Conservation (phyloP, 2,797 vertebrate species). For the Pangasius krempfi region DNA sequence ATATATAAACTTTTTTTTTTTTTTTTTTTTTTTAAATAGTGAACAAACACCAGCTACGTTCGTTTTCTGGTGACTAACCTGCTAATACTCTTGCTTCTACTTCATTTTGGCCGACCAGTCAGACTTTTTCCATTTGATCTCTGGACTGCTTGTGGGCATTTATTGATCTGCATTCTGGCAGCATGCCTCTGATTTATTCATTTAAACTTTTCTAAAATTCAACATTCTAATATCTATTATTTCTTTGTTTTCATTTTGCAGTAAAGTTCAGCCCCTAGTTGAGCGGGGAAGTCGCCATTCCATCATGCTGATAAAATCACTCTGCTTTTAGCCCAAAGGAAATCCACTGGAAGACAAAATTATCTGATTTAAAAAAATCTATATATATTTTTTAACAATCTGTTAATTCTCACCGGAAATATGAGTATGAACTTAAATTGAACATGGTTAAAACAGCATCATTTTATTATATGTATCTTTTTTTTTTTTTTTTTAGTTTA, state of each 20-base stretch:
- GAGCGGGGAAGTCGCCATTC: conserved; percentile 77
- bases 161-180: conserved; percentile 30
- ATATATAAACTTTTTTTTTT: too few species aligned
- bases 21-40: not conserved
- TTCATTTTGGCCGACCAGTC: conserved; percentile 69
- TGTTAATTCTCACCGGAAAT: not conserved
- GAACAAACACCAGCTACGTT: conserved; percentile 42
- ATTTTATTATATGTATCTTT: not conserved
- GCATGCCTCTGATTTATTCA: conserved; percentile 4
- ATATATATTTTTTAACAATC: too few species aligned
- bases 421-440: not conserved
- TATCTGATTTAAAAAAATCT: conserved; percentile 27
- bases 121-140: conserved; percentile 50
- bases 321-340: conserved; percentile 70
- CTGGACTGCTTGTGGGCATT: conserved; percentile 50
- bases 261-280: conserved; percentile 80
- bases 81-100: conserved; percentile 56
- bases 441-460: not conserved
- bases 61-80: conserved; percentile 71
- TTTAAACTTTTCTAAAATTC: conserved; percentile 45
- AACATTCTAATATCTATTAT: conserved; percentile 76
- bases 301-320: conserved; percentile 72
- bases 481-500: not conserved
- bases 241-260: conserved; percentile 83
- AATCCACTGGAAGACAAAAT: conserved; percentile 68